Evolutionary conservation across 2,113 vertebrate genomes (phyloP), one percentile per base, ranked within the genome.

Genomic region (Bucco capensis): DNA sequence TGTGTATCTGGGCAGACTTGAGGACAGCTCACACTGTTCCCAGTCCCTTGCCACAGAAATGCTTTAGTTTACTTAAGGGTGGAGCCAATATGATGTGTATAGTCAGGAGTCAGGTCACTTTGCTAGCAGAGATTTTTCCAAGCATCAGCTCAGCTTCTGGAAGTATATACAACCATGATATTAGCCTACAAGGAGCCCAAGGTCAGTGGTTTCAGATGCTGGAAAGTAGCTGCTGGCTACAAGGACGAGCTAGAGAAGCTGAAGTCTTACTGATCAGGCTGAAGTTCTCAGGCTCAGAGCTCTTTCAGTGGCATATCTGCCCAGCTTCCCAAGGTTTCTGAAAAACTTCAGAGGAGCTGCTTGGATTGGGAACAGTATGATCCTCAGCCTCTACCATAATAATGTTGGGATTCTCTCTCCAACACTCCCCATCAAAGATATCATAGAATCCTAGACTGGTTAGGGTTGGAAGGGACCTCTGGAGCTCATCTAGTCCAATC

Each of bases 1-100:
- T 31, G 40, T 19, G n/a, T 33, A 56, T 14, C 54, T 31, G 38
- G 25, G 66, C 12, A 53, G 28, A 2, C 40, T 15, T 0, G 0
- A 44, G 44, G 5, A 5, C 6, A 33, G 28, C 28, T 35, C 42
- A 25, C 18, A 6, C 30, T 15, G 7, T 46, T 65, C 37, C 38
- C 14, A 14, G 17, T 60, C 33, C 33, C 42, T 49, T 31, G 38
- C 16, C 18, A 21, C 5, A 19, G 35, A 76, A 62, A 33, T 21
- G 24, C 8, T 58, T 75, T 28, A 5, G 42, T 54, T 53, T 60
- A 14, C 33, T 7, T 6, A 37, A n/a, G 12, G 58, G 64, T 2
- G 8, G 49, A 58, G 69, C 21, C 50, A 17, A 15, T 7, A 27
- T 51, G n/a, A 73, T 31, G 27, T 28, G 49, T 35, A 37, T 4